Conservation (phyloP, 2,888 invertebrate genomes). For the Heliconius sara region DNA sequence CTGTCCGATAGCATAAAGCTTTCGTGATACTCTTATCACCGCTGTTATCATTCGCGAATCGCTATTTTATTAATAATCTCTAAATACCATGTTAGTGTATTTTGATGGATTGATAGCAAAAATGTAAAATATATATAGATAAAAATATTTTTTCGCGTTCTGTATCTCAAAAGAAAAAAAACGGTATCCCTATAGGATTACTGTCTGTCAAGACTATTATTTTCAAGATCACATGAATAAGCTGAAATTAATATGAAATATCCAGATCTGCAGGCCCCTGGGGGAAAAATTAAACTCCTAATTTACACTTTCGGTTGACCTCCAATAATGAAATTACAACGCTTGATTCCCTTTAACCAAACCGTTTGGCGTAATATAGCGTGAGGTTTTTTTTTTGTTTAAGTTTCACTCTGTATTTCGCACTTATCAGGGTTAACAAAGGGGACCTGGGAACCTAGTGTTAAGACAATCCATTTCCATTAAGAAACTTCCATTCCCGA, state of each 20-base stretch:
- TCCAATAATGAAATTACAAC: no score
- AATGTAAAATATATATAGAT: neutral
- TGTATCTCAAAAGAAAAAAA: no score
- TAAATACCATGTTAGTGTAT: constrained; percentile 11
- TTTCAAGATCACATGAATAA: no score
- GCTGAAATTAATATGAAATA: no score
- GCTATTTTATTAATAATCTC: constrained; percentile 14
- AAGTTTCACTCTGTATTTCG: neutral
- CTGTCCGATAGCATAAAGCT: constrained; percentile 13
- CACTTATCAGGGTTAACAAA: neutral
- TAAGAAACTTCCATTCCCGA: neutral
- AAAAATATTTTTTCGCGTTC: neutral
- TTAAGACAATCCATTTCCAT: neutral
- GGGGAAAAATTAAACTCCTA: no score
- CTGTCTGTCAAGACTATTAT: no score
- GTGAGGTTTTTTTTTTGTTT: neutral
- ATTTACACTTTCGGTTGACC: no score
- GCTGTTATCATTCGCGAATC: constrained; percentile 14
- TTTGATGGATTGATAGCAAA: neutral
- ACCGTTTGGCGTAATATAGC: no score
- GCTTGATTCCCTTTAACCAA: no score
- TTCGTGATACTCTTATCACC: constrained; percentile 7
- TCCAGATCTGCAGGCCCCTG: no score
- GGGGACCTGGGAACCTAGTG: neutral
- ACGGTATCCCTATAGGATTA: no score